These are phyloP conservation scores for Calameuta idolon DNA, from an alignment of 2,888 invertebrate genomes.

Conservation along the genomic window DNA sequence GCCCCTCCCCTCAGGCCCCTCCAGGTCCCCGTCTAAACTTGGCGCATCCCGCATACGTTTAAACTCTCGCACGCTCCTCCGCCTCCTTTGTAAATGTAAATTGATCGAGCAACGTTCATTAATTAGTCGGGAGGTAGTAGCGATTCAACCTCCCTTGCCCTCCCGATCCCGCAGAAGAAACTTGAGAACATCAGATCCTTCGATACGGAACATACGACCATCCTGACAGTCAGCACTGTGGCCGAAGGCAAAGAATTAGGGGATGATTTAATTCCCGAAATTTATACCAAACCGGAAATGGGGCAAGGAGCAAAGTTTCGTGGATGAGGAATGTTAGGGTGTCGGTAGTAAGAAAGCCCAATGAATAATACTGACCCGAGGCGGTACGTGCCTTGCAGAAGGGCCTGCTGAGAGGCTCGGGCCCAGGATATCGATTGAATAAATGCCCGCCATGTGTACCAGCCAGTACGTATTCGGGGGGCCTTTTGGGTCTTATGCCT, in stretches of 20 bases:
- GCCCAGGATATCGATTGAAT: slow-evolving; percentile 55
- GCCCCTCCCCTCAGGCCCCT: slow-evolving; percentile 3
- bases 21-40: not conserved
- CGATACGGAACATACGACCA: not conserved
- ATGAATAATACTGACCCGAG: slow-evolving; percentile 53
- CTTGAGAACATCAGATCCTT: not conserved
- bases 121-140: slow-evolving; percentile 62
- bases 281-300: not conserved
- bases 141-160: slow-evolving; percentile 33
- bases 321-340: not conserved
- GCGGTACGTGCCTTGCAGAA: slow-evolving; percentile 45
- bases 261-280: slow-evolving; percentile 22
- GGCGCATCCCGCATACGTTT: slow-evolving; percentile 17
- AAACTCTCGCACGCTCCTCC: slow-evolving; percentile 7
- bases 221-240: slow-evolving; percentile 3
- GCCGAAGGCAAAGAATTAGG: slow-evolving; percentile 4
- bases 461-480: not conserved
- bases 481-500: not conserved
- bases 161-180: slow-evolving; percentile 1
- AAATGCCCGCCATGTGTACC: slow-evolving; percentile 35
- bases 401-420: slow-evolving; percentile 51
- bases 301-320: not conserved
- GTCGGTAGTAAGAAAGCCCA: slow-evolving; percentile 13
- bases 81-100: slow-evolving; percentile 61
- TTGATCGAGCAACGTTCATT: slow-evolving; percentile 64